These are phyloP conservation scores for Toxotes jaculatrix DNA, from an alignment of 2,113 vertebrate genomes.

Conservation along the genomic window DNA sequence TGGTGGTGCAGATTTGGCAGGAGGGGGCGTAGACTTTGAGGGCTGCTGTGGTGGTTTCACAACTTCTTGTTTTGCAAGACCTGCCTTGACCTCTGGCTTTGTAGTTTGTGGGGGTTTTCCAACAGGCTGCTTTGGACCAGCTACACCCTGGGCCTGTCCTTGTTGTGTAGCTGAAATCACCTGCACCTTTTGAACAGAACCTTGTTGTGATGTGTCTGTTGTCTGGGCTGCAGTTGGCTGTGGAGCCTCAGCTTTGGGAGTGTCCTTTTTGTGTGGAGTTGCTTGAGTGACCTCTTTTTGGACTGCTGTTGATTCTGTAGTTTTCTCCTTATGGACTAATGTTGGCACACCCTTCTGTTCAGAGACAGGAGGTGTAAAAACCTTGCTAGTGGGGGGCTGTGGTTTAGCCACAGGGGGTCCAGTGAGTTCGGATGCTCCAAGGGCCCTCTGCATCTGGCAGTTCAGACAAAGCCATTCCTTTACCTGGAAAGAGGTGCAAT, in stretches of 20 bases:
- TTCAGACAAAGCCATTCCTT: constrained; percentile 95
- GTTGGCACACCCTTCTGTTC: constrained; percentile 35
- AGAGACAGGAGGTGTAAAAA: constrained; percentile 3
- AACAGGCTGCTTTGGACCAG: constrained; percentile 74
- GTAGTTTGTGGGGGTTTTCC: constrained; percentile 53
- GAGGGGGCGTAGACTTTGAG: constrained; percentile 74
- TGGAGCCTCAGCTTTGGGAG: constrained; percentile 34
- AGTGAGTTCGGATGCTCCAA: constrained; percentile 83
- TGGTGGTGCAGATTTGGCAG: constrained; percentile 76
- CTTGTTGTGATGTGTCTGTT: constrained; percentile 1
- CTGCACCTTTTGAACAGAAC: constrained; percentile 37
- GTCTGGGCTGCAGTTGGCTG: constrained; percentile 62
- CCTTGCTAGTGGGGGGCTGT: constrained; percentile 71
- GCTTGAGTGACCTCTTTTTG: constrained; percentile 64
- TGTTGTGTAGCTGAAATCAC: constrained; percentile 7
- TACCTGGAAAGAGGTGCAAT: constrained; percentile 54
- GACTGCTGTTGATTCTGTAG: constrained; percentile 23
- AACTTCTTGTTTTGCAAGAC: constrained; percentile 65
- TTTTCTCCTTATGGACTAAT: constrained; percentile 50
- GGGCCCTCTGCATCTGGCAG: constrained; percentile 92
- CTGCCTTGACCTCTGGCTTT: constrained; percentile 69
- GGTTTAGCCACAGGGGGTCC: constrained; percentile 64
- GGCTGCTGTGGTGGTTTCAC: constrained; percentile 64
- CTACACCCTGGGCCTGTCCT: constrained; percentile 44
- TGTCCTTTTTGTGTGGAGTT: constrained; percentile 28